Evolutionary conservation across 1,140 invertebrate genomes (phyloP).

Genomic region (Schlechtendalia chinensis): DNA sequence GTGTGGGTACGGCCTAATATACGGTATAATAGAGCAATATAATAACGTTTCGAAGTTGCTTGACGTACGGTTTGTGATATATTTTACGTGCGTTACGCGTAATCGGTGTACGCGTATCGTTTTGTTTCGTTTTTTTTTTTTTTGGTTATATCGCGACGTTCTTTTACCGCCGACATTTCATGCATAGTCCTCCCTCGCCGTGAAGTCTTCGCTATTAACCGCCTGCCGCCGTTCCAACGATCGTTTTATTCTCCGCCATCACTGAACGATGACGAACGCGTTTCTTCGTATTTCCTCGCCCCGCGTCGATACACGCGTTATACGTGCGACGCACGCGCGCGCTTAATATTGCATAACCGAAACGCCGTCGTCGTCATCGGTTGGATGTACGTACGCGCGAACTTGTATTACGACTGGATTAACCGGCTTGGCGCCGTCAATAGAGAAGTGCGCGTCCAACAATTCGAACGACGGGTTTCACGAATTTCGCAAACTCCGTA

Average conservation of each 20-base stretch:
- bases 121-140: no score
- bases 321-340: not conserved
- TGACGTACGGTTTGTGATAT: no score
- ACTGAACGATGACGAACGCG: conserved; percentile 10
- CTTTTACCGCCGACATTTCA: not conserved
- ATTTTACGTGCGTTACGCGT: no score
- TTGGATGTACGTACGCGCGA: no score
- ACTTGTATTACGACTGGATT: no score
- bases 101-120: not conserved
- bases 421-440: no score
- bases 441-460: no score
- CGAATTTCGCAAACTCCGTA: no score
- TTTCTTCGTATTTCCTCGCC: not conserved
- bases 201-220: not conserved
- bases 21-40: not conserved
- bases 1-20: no score
- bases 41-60: not conserved
- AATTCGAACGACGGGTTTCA: no score
- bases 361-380: conserved; percentile 4
- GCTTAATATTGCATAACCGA: conserved; percentile 28
- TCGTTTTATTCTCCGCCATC: not conserved
- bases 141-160: not conserved
- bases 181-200: not conserved
- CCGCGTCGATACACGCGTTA: no score
- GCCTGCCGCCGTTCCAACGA: no score